Evolutionary conservation across 2,888 invertebrate species (phyloP), one percentile per base, ranked within the genome.

Genomic region (Taenaris catops): DNA sequence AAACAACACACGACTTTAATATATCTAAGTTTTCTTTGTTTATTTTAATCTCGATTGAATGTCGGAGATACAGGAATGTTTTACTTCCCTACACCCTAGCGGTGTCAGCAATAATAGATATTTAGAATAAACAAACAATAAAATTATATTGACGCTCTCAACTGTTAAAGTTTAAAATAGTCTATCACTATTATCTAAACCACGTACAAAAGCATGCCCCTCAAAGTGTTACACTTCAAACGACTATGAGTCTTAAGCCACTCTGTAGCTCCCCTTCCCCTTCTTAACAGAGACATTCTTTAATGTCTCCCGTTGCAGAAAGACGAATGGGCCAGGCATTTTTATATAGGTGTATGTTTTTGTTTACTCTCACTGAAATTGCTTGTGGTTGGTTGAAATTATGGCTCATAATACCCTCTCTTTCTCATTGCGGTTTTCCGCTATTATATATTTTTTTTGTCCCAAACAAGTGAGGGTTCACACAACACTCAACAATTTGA

Each of bases 291-390:
- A 66, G 76, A 80, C 83, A 84, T 84, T 84, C 73, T 83, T 83
- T 80, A 81, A 79, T 72, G 81, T 80, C 79, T 71, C 67, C 62
- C 63, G 64, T 70, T 74, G 70, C 66, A 73, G 78, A 80, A 83
- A 84, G 84, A 86, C 75, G 79, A 80, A 86, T 84, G 81, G 78
- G 67, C n/a, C 64, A 73, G 59, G 73, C 79, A 81, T 84, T 83
- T 83, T 80, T 76, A 75, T 73, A 74, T 68, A 78, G 68, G 74
- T 76, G 69, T 76, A 64, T 76, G 75, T 81, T 79, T 80, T 78
- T 79, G 72, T 76, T 72, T 72, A 69, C 65, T 58, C 65, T 53
- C 53, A 69, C 66, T 71, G 53, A 68, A 72, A 74, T 70, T 70
- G 65, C 65, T 67, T 79, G 83, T 61, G 83, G 83, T 83, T 76